Evolutionary conservation across 2,888 invertebrate species (phyloP).

Genomic region (Drosophila picticornis): DNA sequence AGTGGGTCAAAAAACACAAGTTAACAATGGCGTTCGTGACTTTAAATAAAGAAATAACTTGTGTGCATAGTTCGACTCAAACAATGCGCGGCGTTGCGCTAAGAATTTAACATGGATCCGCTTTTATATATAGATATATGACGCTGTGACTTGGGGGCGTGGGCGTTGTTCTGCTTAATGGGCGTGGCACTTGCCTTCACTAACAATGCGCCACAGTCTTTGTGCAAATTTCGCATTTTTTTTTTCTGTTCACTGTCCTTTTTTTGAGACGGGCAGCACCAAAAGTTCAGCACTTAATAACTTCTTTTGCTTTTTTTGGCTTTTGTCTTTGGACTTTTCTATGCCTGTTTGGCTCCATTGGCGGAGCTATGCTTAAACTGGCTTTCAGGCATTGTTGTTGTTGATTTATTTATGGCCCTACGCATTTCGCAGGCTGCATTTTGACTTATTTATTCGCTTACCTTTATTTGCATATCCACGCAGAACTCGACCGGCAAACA

Average conservation of each 20-base stretch:
- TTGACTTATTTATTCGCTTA: conserved; percentile 69
- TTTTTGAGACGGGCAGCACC: conserved; percentile 50
- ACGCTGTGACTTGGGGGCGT: conserved; percentile 18
- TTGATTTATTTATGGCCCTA: conserved; percentile 60
- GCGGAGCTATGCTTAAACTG: conserved; percentile 30
- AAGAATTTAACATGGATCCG: conserved; percentile 67
- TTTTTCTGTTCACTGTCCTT: conserved; percentile 1
- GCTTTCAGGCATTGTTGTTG: conserved; percentile 47
- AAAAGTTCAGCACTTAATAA: conserved; percentile 74
- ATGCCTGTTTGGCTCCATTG: conserved; percentile 21
- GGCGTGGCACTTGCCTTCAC: conserved; percentile 50
- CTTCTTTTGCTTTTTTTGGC: conserved; percentile 28
- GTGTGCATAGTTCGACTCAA: conserved; percentile 69
- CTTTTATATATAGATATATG: conserved; percentile 51
- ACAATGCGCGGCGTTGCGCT: conserved; percentile 71
- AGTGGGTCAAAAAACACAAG: conserved; percentile 57
- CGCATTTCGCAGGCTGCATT: conserved; percentile 54
- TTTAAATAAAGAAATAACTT: conserved; percentile 79
- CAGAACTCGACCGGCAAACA: conserved; percentile 9
- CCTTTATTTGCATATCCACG: conserved; percentile 47
- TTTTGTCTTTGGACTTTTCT: conserved; percentile 24
- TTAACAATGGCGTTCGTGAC: conserved; percentile 63
- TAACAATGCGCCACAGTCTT: conserved; percentile 51
- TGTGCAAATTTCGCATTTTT: conserved; percentile 57
- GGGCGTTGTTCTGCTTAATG: background rate